Evolutionary conservation across 2,113 vertebrate genomes (phyloP).

Genomic region (Peromyscus leucopus): DNA sequence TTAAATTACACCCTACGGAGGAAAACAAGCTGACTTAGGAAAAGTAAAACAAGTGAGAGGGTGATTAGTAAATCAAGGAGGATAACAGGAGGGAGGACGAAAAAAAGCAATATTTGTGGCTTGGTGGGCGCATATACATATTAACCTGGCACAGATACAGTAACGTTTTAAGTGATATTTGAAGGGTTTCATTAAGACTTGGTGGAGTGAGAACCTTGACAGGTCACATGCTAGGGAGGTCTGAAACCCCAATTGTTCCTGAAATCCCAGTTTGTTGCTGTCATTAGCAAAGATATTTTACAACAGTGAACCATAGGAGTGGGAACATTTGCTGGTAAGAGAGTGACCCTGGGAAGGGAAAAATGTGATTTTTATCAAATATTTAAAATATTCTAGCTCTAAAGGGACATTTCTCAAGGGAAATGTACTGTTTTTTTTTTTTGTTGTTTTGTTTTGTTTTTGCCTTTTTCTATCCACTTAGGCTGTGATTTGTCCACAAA

Average conservation of each 20-base stretch:
- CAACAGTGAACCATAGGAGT: neutral
- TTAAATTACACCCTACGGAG: conserved; percentile 65
- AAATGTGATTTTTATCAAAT: neutral
- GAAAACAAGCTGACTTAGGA: conserved; percentile 70
- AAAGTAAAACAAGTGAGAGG: conserved; percentile 46
- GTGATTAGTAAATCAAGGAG: conserved; percentile 28
- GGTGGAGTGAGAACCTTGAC: neutral
- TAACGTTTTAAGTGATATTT: neutral
- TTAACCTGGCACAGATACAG: neutral
- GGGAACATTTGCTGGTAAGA: neutral
- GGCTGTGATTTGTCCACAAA: neutral
- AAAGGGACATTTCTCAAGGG: neutral
- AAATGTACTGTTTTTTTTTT: neutral
- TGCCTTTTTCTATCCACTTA: neutral
- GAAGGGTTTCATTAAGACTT: conserved; percentile 19
- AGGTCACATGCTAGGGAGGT: neutral
- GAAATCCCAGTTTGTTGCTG: neutral
- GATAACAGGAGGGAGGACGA: neutral
- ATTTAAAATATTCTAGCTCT: neutral
- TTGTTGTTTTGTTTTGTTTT: neutral
- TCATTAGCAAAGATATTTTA: neutral
- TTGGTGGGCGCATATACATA: neutral
- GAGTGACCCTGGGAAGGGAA: neutral
- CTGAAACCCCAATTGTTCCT: neutral
- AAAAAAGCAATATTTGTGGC: neutral